Conservation (phyloP, 2,888 invertebrate species). For the Phorcus lineatus region DNA sequence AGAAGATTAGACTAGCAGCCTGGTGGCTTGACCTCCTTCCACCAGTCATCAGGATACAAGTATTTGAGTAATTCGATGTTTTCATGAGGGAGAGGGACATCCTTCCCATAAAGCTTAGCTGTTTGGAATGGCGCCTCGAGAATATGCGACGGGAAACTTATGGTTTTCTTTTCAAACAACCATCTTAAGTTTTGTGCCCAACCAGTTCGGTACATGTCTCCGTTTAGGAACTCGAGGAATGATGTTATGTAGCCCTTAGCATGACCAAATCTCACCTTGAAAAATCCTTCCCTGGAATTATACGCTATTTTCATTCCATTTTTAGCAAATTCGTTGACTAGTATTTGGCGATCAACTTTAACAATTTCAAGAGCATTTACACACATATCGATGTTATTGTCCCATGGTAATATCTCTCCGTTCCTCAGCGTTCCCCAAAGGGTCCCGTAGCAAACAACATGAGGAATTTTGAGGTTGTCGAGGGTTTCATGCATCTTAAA, state of each 20-base stretch:
- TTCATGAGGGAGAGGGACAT: conserved; percentile 78
- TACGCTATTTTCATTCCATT: conserved; percentile 77
- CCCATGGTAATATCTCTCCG: conserved; percentile 79
- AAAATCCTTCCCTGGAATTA: conserved; percentile 78
- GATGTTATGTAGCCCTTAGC: conserved; percentile 77
- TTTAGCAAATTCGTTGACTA: conserved; percentile 76
- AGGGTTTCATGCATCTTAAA: conserved; percentile 75
- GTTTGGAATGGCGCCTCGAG: conserved; percentile 77
- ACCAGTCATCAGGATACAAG: conserved; percentile 80
- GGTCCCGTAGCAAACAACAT: conserved; percentile 79
- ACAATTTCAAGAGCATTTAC: conserved; percentile 61
- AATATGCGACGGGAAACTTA: conserved; percentile 79
- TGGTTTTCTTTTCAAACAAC: conserved; percentile 71
- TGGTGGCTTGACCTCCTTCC: conserved; percentile 70
- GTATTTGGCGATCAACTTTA: conserved; percentile 74
- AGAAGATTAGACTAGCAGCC: conserved; percentile 37
- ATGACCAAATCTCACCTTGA: conserved; percentile 74
- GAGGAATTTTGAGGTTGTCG: conserved; percentile 76
- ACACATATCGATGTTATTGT: conserved; percentile 78
- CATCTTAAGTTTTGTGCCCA: conserved; percentile 79
- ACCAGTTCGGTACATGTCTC: conserved; percentile 77
- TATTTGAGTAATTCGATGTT: conserved; percentile 80
- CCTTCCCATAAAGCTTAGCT: conserved; percentile 68
- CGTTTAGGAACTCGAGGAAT: conserved; percentile 64
- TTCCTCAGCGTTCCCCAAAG: conserved; percentile 80